Evolutionary conservation across 2,113 vertebrate species (phyloP).

Genomic region (Capreolus pygargus): DNA sequence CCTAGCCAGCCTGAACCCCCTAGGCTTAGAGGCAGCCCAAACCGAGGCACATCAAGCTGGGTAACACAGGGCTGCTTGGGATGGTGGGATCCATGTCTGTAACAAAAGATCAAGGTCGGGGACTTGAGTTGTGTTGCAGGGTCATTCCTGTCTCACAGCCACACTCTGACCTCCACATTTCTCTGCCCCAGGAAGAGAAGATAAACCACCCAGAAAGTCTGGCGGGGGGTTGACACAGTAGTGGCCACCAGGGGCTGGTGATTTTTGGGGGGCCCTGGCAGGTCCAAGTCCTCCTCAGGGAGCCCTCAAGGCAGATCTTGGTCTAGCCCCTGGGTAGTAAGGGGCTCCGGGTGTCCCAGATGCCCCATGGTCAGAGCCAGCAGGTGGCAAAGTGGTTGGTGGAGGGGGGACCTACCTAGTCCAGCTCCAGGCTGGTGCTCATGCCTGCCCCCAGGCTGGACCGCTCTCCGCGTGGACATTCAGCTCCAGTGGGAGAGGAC

Average conservation of each 20-base stretch:
- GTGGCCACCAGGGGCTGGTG: not conserved
- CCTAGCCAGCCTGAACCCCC: not conserved
- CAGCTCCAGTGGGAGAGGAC: not conserved
- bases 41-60: fast-evolving
- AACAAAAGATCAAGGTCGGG: not conserved
- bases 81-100: not conserved
- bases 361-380: not conserved
- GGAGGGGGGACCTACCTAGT: not conserved
- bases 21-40: too few relatives aligned
- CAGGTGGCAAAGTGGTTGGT: not conserved
- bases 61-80: not conserved
- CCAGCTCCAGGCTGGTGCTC: not conserved
- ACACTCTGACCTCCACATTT: too few relatives aligned
- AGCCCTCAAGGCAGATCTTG: not conserved
- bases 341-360: not conserved
- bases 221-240: not conserved
- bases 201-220: not conserved
- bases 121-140: not conserved
- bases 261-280: not conserved
- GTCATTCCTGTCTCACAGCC: not conserved
- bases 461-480: fast-evolving
- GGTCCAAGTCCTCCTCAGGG: not conserved
- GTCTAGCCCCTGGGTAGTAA: not conserved
- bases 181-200: not conserved
- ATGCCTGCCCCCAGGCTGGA: not conserved